A percentile compares a stretch with the other conserved stretches of the same genome.
These are phyloP conservation scores for Anarhynchus alexandrinus DNA, from an alignment of 2,113 vertebrate species.

Conservation along the genomic window DNA sequence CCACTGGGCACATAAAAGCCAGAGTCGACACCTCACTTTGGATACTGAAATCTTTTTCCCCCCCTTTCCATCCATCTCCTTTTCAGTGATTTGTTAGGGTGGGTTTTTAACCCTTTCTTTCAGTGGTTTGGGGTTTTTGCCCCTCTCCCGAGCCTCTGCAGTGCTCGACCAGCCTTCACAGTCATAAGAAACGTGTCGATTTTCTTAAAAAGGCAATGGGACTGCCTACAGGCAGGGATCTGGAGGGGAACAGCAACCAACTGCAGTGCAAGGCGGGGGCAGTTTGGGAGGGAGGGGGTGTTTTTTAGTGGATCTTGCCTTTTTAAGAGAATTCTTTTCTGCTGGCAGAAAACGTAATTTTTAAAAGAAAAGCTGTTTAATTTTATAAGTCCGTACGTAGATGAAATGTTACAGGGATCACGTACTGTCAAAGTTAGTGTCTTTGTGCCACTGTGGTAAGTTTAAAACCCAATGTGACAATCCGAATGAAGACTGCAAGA, in stretches of 20 bases:
- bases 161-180: background rate
- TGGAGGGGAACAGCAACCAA: background rate
- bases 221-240: background rate
- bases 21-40: background rate
- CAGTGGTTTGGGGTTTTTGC: background rate
- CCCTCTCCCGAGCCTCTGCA: background rate
- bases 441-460: constrained; percentile 15
- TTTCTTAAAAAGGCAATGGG: constrained; percentile 33
- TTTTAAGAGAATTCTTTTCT: constrained; percentile 55
- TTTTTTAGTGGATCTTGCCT: background rate
- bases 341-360: constrained; percentile 54
- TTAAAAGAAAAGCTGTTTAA: background rate
- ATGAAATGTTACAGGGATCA: background rate
- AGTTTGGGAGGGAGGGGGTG: background rate
- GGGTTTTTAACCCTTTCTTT: background rate
- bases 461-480: constrained; percentile 25
- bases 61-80: background rate
- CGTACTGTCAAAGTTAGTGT: background rate
- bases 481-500: constrained; percentile 10
- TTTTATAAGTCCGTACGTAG: constrained; percentile 19
- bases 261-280: background rate
- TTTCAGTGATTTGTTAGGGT: background rate
- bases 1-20: background rate
- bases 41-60: background rate
- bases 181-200: background rate